Evolutionary conservation across 2,888 invertebrate genomes (phyloP).

Genomic region (Melanotus villosus): DNA sequence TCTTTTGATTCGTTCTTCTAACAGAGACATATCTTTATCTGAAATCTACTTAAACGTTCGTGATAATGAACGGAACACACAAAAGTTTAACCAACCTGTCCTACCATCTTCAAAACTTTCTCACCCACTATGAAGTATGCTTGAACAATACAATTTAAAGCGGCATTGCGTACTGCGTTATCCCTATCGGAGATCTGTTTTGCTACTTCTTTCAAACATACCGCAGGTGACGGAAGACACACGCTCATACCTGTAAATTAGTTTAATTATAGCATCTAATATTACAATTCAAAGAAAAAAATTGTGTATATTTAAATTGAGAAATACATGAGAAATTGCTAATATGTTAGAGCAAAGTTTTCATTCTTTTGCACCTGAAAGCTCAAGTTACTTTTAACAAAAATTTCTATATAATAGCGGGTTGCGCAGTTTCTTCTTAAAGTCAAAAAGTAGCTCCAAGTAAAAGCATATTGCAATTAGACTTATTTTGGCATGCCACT

Average conservation of each 20-base stretch:
- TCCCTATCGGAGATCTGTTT: slow-evolving; percentile 97
- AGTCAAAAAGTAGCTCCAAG: too few relatives aligned
- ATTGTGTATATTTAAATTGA: not conserved
- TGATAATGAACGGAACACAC: not conserved
- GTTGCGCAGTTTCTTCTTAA: too few relatives aligned
- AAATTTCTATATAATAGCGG: too few relatives aligned
- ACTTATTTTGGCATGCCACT: too few relatives aligned
- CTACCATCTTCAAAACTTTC: slow-evolving; percentile 90
- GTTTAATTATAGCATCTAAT: too few relatives aligned
- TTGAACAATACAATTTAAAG: slow-evolving; percentile 92
- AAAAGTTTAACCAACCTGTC: slow-evolving; percentile 75
- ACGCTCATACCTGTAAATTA: slow-evolving; percentile 73
- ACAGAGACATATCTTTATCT: slow-evolving; percentile 93
- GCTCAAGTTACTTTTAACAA: too few relatives aligned
- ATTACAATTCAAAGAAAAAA: not conserved
- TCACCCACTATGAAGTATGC: slow-evolving; percentile 94
- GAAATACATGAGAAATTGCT: too few relatives aligned
- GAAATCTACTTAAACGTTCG: slow-evolving; percentile 74
- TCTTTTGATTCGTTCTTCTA: slow-evolving; percentile 97
- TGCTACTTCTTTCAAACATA: slow-evolving; percentile 91
- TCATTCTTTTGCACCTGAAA: too few relatives aligned
- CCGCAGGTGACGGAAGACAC: slow-evolving; percentile 84
- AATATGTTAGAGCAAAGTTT: too few relatives aligned
- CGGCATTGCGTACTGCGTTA: slow-evolving; percentile 95
- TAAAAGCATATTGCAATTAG: too few relatives aligned